phyloP scores from a whole-genome alignment of 2,113 vertebrate genomes.

The Megalops atlanticus region DNA sequence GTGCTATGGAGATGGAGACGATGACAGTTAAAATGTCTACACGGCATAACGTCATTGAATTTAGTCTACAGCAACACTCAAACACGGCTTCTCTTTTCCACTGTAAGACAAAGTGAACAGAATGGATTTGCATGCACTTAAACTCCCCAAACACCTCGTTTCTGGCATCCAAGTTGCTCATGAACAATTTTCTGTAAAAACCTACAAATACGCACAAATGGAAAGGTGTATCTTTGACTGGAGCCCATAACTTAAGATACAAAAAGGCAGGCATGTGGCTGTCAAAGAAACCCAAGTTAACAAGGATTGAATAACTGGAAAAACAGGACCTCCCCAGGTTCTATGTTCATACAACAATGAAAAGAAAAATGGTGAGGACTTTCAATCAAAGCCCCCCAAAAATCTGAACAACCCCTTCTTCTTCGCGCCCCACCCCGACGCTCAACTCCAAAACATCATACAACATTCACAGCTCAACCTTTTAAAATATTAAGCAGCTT shows the following conservation, averaged over 20 bases:
- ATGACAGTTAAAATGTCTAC: not conserved
- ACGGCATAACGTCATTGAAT: not conserved
- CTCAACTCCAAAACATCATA: slow-evolving; percentile 40
- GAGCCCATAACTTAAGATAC: slow-evolving; percentile 19
- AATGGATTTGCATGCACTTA: not conserved
- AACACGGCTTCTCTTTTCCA: not conserved
- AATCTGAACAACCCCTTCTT: not conserved
- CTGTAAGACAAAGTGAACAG: not conserved
- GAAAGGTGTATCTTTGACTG: slow-evolving; percentile 21
- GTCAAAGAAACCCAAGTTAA: slow-evolving; percentile 7
- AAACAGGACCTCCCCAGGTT: slow-evolving; percentile 33
- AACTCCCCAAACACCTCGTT: not conserved
- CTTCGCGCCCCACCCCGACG: slow-evolving; percentile 23
- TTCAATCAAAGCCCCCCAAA: slow-evolving; percentile 26
- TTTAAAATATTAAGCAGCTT: slow-evolving; percentile 82
- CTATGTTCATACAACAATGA: too few relatives aligned
- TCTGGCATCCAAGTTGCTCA: not conserved
- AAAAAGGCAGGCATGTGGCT: slow-evolving; percentile 26
- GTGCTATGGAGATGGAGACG: not conserved
- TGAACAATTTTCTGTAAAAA: not conserved
- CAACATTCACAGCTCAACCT: slow-evolving; percentile 74
- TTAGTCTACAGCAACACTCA: not conserved
- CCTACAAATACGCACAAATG: slow-evolving; percentile 42
- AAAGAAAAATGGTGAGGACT: slow-evolving; percentile 20
- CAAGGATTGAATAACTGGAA: slow-evolving; percentile 11